Percentiles rank a stretch among this genome's conserved stretches.
phyloP scores from a whole-genome alignment of 2,888 invertebrate genomes.

The Mesodorylaimus sp. region DNA sequence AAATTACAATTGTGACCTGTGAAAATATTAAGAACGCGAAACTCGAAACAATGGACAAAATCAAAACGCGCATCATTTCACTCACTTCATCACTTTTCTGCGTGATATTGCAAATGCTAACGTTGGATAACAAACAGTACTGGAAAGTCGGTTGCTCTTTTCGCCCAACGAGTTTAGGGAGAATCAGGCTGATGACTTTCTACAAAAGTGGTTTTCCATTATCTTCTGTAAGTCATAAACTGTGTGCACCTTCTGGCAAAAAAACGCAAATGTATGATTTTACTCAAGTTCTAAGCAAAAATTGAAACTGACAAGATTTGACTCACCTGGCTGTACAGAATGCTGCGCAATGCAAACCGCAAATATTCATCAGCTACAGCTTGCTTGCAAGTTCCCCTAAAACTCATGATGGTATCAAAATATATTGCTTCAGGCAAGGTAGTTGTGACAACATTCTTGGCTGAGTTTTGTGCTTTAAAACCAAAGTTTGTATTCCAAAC shows the following conservation, averaged over 20 bases:
- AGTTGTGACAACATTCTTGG: too few relatives aligned
- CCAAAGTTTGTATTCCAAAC: neutral
- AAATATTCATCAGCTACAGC: conserved; percentile 66
- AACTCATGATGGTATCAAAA: conserved; percentile 9
- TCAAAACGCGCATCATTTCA: neutral
- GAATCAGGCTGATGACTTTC: neutral
- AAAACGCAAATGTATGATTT: too few relatives aligned
- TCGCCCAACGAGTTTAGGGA: neutral
- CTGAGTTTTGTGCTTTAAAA: neutral
- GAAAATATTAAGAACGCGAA: neutral
- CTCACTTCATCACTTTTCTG: too few relatives aligned
- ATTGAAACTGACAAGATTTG: too few relatives aligned
- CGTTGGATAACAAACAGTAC: neutral
- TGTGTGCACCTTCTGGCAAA: too few relatives aligned
- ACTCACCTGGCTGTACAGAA: conserved; percentile 38
- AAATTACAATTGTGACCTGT: conserved; percentile 18
- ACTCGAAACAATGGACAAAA: neutral
- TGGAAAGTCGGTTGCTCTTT: too few relatives aligned
- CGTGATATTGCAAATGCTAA: neutral
- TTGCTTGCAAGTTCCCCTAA: conserved; percentile 35
- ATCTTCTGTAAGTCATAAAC: neutral
- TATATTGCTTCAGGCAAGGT: neutral
- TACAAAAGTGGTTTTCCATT: neutral
- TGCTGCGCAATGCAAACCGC: conserved; percentile 48
- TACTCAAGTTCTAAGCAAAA: too few relatives aligned